A percentile compares a stretch with the other conserved stretches of the same genome.
Conservation (phyloP, 2,888 invertebrate genomes). For the Acronicta alni region DNA sequence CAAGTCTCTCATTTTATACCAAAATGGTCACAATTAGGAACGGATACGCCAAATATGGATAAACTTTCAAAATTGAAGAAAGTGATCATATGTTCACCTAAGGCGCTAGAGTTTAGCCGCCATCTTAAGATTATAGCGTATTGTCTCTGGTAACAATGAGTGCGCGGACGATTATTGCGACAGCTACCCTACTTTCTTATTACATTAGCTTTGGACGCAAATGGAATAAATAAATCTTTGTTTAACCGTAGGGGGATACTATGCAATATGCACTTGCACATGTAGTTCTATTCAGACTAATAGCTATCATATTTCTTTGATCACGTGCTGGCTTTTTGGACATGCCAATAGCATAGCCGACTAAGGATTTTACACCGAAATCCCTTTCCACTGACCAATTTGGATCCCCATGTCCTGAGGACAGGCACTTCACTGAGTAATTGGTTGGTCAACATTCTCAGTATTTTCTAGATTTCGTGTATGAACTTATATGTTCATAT, state of each 20-base stretch:
- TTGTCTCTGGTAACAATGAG: slow-evolving; percentile 65
- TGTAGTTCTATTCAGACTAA: slow-evolving; percentile 28
- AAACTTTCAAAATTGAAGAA: slow-evolving; percentile 58
- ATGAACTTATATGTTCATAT: no score
- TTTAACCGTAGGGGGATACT: slow-evolving; percentile 13
- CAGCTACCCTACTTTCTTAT: slow-evolving; percentile 58
- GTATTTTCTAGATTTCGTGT: no score
- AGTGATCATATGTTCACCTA: slow-evolving; percentile 45
- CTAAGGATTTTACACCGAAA: background rate
- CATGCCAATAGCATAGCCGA: background rate
- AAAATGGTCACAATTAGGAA: slow-evolving; percentile 36
- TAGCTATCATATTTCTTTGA: background rate
- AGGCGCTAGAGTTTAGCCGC: slow-evolving; percentile 49
- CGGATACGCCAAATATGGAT: slow-evolving; percentile 47
- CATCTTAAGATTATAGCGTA: slow-evolving; percentile 64
- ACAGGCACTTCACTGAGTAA: no score
- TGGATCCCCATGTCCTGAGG: no score
- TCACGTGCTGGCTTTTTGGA: background rate
- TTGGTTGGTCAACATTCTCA: no score
- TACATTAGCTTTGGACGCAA: slow-evolving; percentile 35
- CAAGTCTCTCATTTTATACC: slow-evolving; percentile 19
- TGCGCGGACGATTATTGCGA: slow-evolving; percentile 46
- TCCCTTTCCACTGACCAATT: no score
- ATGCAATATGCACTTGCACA: slow-evolving; percentile 14
- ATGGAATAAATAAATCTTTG: slow-evolving; percentile 24